phyloP scores from a whole-genome alignment of 2,113 vertebrate genomes.

The Apodemus sylvaticus region DNA sequence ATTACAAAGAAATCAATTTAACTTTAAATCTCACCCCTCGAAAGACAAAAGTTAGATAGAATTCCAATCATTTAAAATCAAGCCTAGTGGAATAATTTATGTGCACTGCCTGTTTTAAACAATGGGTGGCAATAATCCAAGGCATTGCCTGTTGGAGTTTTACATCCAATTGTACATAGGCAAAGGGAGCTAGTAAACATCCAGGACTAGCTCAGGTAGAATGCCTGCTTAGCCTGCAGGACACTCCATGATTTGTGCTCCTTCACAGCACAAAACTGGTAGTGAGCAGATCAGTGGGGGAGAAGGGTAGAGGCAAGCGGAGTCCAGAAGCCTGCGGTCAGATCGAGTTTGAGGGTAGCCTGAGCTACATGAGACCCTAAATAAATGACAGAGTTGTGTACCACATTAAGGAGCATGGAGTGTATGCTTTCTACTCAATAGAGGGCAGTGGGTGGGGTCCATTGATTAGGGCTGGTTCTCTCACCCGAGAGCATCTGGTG shows the following conservation, averaged over 20 bases:
- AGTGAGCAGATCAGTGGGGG: neutral
- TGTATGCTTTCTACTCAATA: neutral
- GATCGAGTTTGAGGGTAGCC: neutral
- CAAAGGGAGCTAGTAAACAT: neutral
- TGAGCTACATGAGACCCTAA: neutral
- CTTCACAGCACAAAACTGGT: neutral
- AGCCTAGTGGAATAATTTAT: conserved; percentile 29
- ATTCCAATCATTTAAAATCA: conserved; percentile 38
- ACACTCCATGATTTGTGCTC: neutral
- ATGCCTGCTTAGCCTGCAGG: too few species aligned
- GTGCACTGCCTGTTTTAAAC: conserved; percentile 23
- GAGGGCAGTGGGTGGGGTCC: neutral
- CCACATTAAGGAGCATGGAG: neutral
- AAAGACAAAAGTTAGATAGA: conserved; percentile 42
- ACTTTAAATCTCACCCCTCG: neutral
- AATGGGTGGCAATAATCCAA: conserved; percentile 43
- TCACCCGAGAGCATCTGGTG: conserved; percentile 56
- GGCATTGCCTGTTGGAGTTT: neutral
- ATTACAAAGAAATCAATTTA: conserved; percentile 55
- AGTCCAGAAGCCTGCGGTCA: neutral
- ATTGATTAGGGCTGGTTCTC: neutral
- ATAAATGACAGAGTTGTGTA: neutral
- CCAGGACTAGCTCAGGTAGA: neutral
- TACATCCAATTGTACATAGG: neutral
- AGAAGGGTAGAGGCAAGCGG: neutral